phyloP scores from a whole-genome alignment of 2,113 vertebrate species.

The Datnioides undecimradiatus region DNA sequence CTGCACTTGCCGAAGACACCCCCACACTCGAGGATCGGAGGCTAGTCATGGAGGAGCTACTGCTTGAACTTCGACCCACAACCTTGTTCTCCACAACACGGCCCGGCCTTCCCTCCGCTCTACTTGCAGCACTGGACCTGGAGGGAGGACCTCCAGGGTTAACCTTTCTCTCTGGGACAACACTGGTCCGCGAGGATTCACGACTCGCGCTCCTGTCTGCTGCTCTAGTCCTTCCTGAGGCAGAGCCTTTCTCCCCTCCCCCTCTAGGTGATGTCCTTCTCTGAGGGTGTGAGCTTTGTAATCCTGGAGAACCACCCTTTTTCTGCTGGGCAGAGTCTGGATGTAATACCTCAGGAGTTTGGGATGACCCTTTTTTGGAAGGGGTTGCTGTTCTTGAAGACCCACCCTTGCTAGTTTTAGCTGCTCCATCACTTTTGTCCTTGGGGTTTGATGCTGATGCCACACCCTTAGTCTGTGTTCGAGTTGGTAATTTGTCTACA shows the following conservation, averaged over 20 bases:
- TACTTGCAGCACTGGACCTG: constrained; percentile 66
- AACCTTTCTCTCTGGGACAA: constrained; percentile 73
- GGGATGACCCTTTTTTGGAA: constrained; percentile 85
- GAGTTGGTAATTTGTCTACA: constrained; percentile 60
- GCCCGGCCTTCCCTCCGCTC: constrained; percentile 52
- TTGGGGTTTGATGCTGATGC: constrained; percentile 69
- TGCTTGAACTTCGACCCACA: constrained; percentile 85
- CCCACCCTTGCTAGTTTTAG: constrained; percentile 83
- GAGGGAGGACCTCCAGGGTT: constrained; percentile 65
- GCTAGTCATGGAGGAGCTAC: constrained; percentile 93
- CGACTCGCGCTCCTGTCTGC: constrained; percentile 89
- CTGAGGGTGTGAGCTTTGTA: constrained; percentile 75
- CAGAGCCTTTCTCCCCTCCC: constrained; percentile 79
- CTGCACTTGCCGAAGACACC: constrained; percentile 42
- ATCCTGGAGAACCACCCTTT: constrained; percentile 83
- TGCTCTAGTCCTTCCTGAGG: constrained; percentile 75
- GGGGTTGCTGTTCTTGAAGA: constrained; percentile 83
- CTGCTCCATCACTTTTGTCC: constrained; percentile 81
- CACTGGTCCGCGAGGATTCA: constrained; percentile 87
- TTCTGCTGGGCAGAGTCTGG: constrained; percentile 75
- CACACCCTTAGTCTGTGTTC: constrained; percentile 79
- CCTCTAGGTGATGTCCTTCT: constrained; percentile 80
- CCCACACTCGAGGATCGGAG: constrained; percentile 87
- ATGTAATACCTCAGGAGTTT: constrained; percentile 77
- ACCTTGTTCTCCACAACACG: constrained; percentile 64